Evolutionary conservation across 2,113 vertebrate genomes (phyloP).

Genomic region (Pollachius pollachius): DNA sequence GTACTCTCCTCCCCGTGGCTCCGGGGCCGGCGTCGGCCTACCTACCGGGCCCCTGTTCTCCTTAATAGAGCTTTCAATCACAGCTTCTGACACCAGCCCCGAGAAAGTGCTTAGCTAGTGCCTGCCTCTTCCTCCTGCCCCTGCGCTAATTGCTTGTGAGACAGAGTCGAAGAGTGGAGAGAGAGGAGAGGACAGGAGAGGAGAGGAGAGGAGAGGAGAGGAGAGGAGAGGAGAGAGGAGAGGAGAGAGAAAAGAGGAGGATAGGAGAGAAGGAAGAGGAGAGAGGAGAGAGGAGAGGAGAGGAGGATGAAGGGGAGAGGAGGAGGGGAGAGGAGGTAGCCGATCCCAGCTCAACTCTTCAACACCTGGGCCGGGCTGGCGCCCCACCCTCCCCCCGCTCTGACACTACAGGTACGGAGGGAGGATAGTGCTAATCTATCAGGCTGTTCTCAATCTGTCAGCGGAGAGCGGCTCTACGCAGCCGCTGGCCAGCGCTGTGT

Average conservation of each 20-base stretch:
- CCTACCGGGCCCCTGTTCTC: slow-evolving; percentile 39
- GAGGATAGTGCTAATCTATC: slow-evolving; percentile 59
- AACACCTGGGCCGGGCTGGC: slow-evolving; percentile 52
- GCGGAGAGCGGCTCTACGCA: slow-evolving; percentile 11
- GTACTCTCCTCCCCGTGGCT: too few relatives aligned
- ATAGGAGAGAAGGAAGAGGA: slow-evolving; percentile 41
- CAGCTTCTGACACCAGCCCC: slow-evolving; percentile 13
- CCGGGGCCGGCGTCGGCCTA: slow-evolving; percentile 33
- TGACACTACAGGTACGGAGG: slow-evolving; percentile 23
- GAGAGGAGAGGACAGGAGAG: slow-evolving; percentile 23
- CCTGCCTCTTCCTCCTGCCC: slow-evolving; percentile 14
- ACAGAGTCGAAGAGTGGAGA: slow-evolving; percentile 38
- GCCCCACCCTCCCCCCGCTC: slow-evolving; percentile 38
- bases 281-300: slow-evolving; percentile 38
- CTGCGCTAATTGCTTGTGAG: slow-evolving; percentile 54
- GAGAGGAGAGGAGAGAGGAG: too few relatives aligned
- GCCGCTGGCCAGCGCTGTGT: slow-evolving; percentile 4
- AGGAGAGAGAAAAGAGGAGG: slow-evolving; percentile 25
- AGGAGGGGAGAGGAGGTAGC: slow-evolving; percentile 31
- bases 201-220: slow-evolving; percentile 47
- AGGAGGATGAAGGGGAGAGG: slow-evolving; percentile 42
- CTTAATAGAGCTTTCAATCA: slow-evolving; percentile 57
- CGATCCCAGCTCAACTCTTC: not conserved
- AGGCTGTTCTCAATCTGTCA: slow-evolving; percentile 64
- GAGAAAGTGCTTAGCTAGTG: slow-evolving; percentile 59